Conservation (phyloP, 2,113 vertebrate genomes). For the Plestiodon gilberti region DNA sequence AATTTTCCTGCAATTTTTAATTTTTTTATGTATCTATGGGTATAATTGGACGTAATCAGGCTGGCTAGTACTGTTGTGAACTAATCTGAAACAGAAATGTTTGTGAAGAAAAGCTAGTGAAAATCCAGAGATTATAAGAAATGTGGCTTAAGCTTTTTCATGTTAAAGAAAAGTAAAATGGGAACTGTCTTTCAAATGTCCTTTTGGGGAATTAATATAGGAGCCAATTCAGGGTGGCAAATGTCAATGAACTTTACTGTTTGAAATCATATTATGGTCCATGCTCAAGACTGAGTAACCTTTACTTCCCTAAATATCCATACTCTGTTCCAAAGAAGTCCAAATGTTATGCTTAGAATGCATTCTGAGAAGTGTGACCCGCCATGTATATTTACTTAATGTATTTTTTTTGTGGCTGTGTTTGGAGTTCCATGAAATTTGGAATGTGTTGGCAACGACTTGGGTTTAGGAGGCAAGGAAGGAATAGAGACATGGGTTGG, state of each 20-base stretch:
- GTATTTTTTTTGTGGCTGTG: neutral
- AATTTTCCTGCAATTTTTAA: conserved; percentile 63
- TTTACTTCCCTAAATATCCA: neutral
- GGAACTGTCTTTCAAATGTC: conserved; percentile 61
- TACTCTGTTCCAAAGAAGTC: neutral
- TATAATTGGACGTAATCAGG: conserved; percentile 67
- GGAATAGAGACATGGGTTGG: no score
- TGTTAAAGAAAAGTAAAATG: conserved; percentile 65
- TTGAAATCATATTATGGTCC: neutral
- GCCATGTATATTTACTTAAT: neutral
- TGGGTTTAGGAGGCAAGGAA: neutral
- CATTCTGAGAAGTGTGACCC: neutral
- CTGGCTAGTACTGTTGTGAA: conserved; percentile 65
- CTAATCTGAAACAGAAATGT: conserved; percentile 47
- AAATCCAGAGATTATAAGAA: conserved; percentile 68
- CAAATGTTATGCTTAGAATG: neutral
- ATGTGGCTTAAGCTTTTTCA: conserved; percentile 64
- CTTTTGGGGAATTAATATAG: conserved; percentile 26
- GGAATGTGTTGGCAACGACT: neutral
- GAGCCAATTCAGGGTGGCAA: conserved; percentile 52
- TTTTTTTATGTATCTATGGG: conserved; percentile 17
- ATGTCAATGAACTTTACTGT: neutral
- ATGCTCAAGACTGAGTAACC: neutral
- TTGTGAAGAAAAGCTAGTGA: conserved; percentile 62
- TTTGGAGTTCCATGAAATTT: neutral